Evolutionary conservation across 2,888 invertebrate genomes (phyloP).

Genomic region (Nycteola revayana): DNA sequence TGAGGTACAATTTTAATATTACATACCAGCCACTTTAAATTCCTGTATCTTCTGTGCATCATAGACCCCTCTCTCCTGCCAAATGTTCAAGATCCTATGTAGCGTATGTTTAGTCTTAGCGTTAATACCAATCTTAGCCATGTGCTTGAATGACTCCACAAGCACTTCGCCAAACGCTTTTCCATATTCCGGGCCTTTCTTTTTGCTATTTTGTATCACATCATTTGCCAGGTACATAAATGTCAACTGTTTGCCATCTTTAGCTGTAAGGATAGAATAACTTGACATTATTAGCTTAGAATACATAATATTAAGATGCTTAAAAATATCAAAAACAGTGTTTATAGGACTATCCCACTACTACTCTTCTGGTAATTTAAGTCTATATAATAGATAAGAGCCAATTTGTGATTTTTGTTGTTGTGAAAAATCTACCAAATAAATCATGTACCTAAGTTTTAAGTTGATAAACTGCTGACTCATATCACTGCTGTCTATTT

Average conservation of each 20-base stretch:
- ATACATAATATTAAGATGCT: too few relatives aligned
- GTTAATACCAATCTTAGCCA: slow-evolving; percentile 87
- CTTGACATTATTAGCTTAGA: too few relatives aligned
- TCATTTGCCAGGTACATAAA: slow-evolving; percentile 99
- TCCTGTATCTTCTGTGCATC: slow-evolving; percentile 90
- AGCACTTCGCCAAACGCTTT: slow-evolving; percentile 92
- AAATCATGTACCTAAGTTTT: too few relatives aligned
- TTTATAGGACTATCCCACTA: too few relatives aligned
- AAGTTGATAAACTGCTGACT: too few relatives aligned
- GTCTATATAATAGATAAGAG: too few relatives aligned
- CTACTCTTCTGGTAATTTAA: too few relatives aligned
- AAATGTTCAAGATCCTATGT: slow-evolving; percentile 92
- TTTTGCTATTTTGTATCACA: slow-evolving; percentile 99
- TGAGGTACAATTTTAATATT: too few relatives aligned
- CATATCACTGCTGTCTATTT: too few relatives aligned
- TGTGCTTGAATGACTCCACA: slow-evolving; percentile 91
- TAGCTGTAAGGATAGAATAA: slow-evolving; percentile 79
- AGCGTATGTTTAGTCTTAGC: slow-evolving; percentile 92
- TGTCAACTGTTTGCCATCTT: slow-evolving; percentile 92
- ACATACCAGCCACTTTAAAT: slow-evolving; percentile 84
- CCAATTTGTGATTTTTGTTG: too few relatives aligned
- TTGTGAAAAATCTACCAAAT: too few relatives aligned
- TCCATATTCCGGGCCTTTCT: slow-evolving; percentile 97
- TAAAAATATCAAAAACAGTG: too few relatives aligned
- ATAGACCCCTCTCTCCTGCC: slow-evolving; percentile 96